These are phyloP conservation scores for Distichodus sexfasciatus DNA, from an alignment of 2,797 vertebrate species.

Conservation along the genomic window DNA sequence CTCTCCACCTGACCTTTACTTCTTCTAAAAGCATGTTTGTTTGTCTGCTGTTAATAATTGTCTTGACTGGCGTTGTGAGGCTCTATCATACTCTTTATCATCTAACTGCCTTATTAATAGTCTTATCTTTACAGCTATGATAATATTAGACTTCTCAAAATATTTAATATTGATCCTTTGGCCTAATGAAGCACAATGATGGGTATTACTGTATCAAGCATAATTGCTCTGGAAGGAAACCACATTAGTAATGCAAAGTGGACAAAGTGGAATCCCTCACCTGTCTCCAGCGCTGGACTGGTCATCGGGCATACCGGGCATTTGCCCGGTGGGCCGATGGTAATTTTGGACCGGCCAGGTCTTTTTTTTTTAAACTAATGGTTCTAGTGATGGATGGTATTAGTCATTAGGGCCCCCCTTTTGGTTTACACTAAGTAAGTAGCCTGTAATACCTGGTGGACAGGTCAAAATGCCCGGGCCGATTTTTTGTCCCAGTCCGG, in stretches of 20 bases:
- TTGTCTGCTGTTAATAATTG: conserved; percentile 36
- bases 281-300: not conserved
- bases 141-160: not conserved
- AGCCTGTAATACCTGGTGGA: no score
- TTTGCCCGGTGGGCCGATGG: no score
- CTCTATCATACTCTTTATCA: not conserved
- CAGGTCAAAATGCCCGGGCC: no score
- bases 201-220: not conserved
- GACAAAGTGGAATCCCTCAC: not conserved
- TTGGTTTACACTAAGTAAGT: no score
- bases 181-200: not conserved
- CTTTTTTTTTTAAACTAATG: no score
- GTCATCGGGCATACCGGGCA: no score
- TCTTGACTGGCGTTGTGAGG: not conserved
- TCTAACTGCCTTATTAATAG: not conserved
- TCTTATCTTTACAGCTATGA: not conserved
- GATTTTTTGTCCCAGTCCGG: no score
- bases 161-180: conserved; percentile 13
- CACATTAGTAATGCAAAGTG: not conserved
- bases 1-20: conserved; percentile 15
- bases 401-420: no score
- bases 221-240: not conserved
- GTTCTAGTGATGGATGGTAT: no score
- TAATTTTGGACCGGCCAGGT: no score
- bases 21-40: not conserved